A percentile compares a stretch with the other conserved stretches of the same genome.
Evolutionary conservation across 2,888 invertebrate species (phyloP).

Genomic region (Tanytarsus gracilentus): DNA sequence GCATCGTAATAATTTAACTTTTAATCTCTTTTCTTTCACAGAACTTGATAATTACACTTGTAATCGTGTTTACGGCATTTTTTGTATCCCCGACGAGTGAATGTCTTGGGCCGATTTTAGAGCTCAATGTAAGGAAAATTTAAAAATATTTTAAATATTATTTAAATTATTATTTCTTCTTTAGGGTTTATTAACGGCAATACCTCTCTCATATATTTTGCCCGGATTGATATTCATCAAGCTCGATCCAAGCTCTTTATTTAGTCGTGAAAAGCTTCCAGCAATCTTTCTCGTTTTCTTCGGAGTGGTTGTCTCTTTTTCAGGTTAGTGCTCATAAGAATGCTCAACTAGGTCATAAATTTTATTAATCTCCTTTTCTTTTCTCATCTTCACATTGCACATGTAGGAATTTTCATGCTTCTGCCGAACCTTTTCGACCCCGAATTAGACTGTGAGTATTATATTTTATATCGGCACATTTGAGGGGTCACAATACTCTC

Average conservation of each 20-base stretch:
- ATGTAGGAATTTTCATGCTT: slow-evolving; percentile 38
- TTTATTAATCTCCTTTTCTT: not conserved
- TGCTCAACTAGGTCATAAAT: no score
- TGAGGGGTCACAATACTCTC: not conserved
- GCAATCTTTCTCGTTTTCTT: slow-evolving; percentile 61
- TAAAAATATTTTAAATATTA: not conserved
- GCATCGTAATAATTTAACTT: not conserved
- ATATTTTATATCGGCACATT: not conserved
- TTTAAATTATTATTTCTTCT: slow-evolving; percentile 31
- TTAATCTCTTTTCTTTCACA: not conserved
- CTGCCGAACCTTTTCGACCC: slow-evolving; percentile 41
- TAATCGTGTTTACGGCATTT: slow-evolving; percentile 59
- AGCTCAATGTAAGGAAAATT: slow-evolving; percentile 58
- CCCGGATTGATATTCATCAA: slow-evolving; percentile 71
- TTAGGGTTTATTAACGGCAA: slow-evolving; percentile 71
- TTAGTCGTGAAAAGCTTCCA: slow-evolving; percentile 59
- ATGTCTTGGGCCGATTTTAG: slow-evolving; percentile 72
- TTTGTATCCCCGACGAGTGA: slow-evolving; percentile 72
- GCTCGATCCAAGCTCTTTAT: slow-evolving; percentile 59
- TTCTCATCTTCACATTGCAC: not conserved
- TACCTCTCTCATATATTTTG: slow-evolving; percentile 71
- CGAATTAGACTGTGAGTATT: slow-evolving; percentile 19
- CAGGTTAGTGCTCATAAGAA: slow-evolving; percentile 31
- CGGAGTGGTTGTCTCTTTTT: slow-evolving; percentile 46
- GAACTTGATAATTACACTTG: slow-evolving; percentile 42